A percentile compares a stretch with the other conserved stretches of the same genome.
phyloP scores from a whole-genome alignment of 1,140 invertebrate species.

The Lordiphosa clarofinis region DNA sequence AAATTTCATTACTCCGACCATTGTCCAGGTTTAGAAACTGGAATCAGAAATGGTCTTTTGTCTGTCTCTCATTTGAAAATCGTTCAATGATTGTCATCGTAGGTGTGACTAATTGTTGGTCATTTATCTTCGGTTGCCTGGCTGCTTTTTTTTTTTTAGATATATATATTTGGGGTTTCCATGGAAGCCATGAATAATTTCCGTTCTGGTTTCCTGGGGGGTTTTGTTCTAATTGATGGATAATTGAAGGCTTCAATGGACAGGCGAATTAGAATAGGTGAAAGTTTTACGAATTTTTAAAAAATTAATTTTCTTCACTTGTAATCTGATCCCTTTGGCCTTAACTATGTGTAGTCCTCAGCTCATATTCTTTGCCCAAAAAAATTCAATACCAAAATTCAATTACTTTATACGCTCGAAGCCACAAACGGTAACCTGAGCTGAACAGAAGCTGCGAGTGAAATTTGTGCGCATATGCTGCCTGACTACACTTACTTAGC shows the following conservation, averaged over 20 bases:
- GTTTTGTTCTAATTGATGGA: constrained; percentile 66
- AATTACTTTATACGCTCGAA: constrained; percentile 13
- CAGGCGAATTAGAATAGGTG: not conserved
- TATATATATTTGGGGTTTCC: constrained; percentile 50
- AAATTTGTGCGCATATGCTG: constrained; percentile 4
- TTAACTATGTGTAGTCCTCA: too few relatives aligned
- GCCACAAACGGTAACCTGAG: constrained; percentile 16
- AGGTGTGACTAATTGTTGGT: constrained; percentile 77
- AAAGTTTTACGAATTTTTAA: not conserved
- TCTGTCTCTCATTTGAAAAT: constrained; percentile 48
- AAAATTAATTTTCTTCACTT: not conserved
- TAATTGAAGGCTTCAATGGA: constrained; percentile 43
- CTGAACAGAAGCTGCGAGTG: not conserved
- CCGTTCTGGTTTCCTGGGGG: constrained; percentile 35
- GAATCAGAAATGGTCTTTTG: constrained; percentile 35
- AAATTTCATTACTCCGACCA: constrained; percentile 60
- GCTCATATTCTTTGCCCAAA: not conserved
- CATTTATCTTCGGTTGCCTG: constrained; percentile 72
- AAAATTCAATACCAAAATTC: constrained; percentile 4
- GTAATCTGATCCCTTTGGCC: constrained; percentile 4
- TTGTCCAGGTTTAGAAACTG: constrained; percentile 37
- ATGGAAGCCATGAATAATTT: constrained; percentile 73
- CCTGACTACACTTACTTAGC: not conserved
- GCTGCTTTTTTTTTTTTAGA: constrained; percentile 34
- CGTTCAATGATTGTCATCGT: constrained; percentile 73